These are phyloP conservation scores for Emydura subglobosa DNA, from an alignment of 2,113 vertebrate species.

Conservation along the genomic window DNA sequence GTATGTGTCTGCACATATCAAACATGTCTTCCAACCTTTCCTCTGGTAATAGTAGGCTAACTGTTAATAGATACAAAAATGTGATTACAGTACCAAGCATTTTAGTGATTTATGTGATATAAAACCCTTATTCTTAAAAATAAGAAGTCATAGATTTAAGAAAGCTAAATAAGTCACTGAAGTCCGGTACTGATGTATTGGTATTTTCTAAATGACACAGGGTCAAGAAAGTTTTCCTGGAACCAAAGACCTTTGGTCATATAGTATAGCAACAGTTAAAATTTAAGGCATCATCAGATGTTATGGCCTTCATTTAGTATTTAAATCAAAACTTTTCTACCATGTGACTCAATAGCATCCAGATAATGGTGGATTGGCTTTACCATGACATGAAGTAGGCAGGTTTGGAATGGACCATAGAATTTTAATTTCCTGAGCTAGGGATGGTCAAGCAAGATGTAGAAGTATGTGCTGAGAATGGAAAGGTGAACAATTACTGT, in stretches of 20 bases:
- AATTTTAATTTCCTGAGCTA: conserved; percentile 9
- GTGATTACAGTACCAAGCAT: background rate
- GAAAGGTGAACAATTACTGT: background rate
- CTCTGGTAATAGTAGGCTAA: conserved; percentile 98
- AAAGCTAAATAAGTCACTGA: background rate
- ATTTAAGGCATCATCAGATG: background rate
- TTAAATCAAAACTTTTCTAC: background rate
- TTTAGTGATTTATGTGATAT: background rate
- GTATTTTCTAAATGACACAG: background rate
- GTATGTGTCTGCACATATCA: conserved; percentile 99
- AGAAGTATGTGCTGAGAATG: background rate
- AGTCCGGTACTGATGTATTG: background rate
- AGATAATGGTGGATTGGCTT: background rate
- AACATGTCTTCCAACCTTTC: conserved; percentile 99
- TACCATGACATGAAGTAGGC: background rate
- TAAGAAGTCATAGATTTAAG: background rate
- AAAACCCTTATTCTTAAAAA: background rate
- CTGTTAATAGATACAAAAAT: conserved; percentile 78
- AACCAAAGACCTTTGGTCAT: background rate
- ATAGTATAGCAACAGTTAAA: background rate
- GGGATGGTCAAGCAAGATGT: background rate
- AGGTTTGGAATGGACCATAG: background rate
- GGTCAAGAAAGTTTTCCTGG: background rate
- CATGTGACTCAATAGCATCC: background rate
- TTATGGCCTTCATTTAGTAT: background rate